Evolutionary conservation across 2,113 vertebrate species (phyloP).

Genomic region (Myodes glareolus): DNA sequence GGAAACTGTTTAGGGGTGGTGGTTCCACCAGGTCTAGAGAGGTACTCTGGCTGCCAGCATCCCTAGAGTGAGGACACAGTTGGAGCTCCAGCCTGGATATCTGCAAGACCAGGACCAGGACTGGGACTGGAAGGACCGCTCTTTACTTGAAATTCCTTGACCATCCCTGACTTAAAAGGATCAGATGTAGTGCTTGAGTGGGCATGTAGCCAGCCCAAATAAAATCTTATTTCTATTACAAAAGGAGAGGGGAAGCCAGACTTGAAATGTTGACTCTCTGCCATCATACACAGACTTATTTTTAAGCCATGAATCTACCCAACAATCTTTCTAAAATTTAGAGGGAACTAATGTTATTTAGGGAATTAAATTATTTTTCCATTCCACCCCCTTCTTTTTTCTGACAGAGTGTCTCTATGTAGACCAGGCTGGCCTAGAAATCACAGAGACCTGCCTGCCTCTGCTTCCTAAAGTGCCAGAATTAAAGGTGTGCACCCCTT

Average conservation of each 20-base stretch:
- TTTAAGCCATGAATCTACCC: slow-evolving; percentile 52
- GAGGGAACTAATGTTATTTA: background rate
- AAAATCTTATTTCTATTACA: slow-evolving; percentile 16
- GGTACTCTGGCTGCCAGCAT: background rate
- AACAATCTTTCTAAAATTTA: slow-evolving; percentile 29
- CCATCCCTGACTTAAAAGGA: background rate
- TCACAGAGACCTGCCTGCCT: background rate
- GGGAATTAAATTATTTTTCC: background rate
- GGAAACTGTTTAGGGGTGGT: background rate
- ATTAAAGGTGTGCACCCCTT: background rate
- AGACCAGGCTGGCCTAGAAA: background rate
- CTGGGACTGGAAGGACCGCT: background rate
- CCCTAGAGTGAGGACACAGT: background rate
- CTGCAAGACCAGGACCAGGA: background rate
- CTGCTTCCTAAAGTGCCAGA: background rate
- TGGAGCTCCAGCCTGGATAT: background rate
- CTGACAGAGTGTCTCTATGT: background rate
- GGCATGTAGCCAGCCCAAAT: slow-evolving; percentile 29
- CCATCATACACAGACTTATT: slow-evolving; percentile 32
- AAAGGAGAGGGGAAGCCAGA: slow-evolving; percentile 3
- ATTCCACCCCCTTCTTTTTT: background rate
- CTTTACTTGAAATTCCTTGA: slow-evolving; percentile 12
- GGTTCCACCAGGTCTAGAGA: background rate
- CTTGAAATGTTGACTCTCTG: slow-evolving; percentile 46
- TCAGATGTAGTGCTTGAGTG: slow-evolving; percentile 40